Evolutionary conservation across 2,113 vertebrate species (phyloP).

Genomic region (Malaclemys terrapin): DNA sequence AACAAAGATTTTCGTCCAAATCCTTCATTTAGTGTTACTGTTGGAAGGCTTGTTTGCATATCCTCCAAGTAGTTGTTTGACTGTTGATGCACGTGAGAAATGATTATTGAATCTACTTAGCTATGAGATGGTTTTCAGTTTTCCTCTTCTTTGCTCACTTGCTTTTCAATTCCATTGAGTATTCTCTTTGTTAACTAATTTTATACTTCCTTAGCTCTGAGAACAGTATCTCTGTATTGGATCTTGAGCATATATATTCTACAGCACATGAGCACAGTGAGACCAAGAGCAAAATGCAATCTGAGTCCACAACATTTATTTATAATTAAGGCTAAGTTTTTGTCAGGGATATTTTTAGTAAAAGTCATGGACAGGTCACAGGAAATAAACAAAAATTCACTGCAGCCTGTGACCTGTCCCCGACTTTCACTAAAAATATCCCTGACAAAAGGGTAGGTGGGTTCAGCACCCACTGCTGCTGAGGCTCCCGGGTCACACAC

Average conservation of each 20-base stretch:
- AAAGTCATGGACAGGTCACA: too few relatives aligned
- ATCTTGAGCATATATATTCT: accelerated
- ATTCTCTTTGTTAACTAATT: neutral
- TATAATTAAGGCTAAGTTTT: too few relatives aligned
- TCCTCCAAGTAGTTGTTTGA: neutral
- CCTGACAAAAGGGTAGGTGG: too few relatives aligned
- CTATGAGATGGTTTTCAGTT: neutral
- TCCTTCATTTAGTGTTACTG: neutral
- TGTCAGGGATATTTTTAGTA: too few relatives aligned
- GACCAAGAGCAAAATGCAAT: neutral
- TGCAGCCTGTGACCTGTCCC: too few relatives aligned
- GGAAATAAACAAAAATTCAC: too few relatives aligned
- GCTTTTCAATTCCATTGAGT: neutral
- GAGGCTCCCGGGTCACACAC: too few relatives aligned
- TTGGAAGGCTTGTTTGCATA: neutral
- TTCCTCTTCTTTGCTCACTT: neutral
- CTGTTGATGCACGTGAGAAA: neutral
- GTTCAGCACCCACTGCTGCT: too few relatives aligned
- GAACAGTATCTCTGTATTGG: neutral
- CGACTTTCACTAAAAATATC: too few relatives aligned
- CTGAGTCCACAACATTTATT: neutral
- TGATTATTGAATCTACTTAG: neutral
- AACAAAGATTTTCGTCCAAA: neutral
- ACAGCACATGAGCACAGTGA: neutral
- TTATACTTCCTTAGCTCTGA: accelerated